Evolutionary conservation across 1,140 invertebrate species (phyloP).

Genomic region (Palaemon carinicauda): DNA sequence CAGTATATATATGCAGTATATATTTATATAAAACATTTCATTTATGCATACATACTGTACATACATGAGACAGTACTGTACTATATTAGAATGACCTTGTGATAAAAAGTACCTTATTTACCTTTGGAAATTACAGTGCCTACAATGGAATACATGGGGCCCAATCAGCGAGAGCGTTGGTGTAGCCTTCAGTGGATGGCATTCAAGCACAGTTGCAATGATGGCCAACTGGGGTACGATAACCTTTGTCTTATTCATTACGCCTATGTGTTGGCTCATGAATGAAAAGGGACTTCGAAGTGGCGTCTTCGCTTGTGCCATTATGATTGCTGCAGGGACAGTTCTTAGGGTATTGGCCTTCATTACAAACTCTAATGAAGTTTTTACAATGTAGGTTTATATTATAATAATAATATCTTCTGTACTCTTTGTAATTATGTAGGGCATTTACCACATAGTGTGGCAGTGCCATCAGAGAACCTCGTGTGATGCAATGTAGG

Average conservation of each 20-base stretch:
- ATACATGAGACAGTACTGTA: no score
- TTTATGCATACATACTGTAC: no score
- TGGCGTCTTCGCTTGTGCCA: slow-evolving; percentile 9
- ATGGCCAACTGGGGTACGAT: slow-evolving; percentile 44
- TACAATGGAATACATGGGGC: slow-evolving; percentile 53
- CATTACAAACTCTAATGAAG: not conserved
- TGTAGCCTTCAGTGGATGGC: slow-evolving; percentile 42
- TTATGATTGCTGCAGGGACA: slow-evolving; percentile 8
- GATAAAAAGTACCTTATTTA: not conserved
- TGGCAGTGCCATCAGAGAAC: no score
- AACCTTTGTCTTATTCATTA: slow-evolving; percentile 21
- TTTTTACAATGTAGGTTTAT: slow-evolving; percentile 38
- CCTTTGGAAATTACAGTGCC: slow-evolving; percentile 16
- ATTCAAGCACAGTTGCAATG: slow-evolving; percentile 9
- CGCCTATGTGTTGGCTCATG: slow-evolving; percentile 39
- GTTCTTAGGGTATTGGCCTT: not conserved
- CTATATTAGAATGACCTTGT: not conserved
- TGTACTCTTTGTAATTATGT: not conserved
- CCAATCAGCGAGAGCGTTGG: slow-evolving; percentile 42
- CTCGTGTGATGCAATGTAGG: no score
- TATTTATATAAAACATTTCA: not conserved
- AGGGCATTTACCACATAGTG: no score
- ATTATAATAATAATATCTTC: not conserved
- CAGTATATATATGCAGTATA: not conserved
- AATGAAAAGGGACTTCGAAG: slow-evolving; percentile 10